Base-by-base conservation (phyloP, 2,113 vertebrate genomes). In the Microtus ochrogaster region DNA sequence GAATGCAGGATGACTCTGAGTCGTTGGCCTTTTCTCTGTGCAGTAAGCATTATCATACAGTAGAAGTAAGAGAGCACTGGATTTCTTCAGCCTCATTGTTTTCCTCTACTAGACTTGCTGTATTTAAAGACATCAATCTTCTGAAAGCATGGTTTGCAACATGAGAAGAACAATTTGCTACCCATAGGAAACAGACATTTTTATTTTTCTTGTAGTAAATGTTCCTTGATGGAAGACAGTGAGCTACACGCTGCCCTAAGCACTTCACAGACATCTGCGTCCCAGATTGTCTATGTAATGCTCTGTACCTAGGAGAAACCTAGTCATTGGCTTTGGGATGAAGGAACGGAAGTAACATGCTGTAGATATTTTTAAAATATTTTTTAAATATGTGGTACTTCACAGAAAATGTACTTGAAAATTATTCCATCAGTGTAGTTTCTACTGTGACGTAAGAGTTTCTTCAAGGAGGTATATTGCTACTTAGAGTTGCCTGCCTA, bases 331-430 rank as follows among this genome's bases (percentile, higher is more conserved):
- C 96, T 90, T 33, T 28, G 44, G 19, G 66, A 19, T 90, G 30
- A 94, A 88, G 24, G 16, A 96, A 68, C 79, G 19, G 95, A 90
- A 96, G 28, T 88, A 95, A 47, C 33, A 82, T 79, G 44, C 5
- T 74, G 13, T 39, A 92, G 84, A 30, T 88, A 73, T 30, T 52
- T 91, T 94, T 13, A 36, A 85, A 68, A 2, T 85, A 47, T 94
- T 9, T 79, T 82, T 74, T 61, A 49, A 68, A 6, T 74, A 70
- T n/a, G 33, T 52, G 52, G 21, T 5, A 86, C 24, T 33, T 2
- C 14, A 96, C n/a, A 82, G 81, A 78, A 11, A 94, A 39, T 9
- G 5, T 52, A 19, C 82, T 89, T 91, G 4, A 92, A 55, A 94
- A 86, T 91, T 24, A 84, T 78, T 92, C 55, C 47, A 55, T 76